Conservation (phyloP, 2,113 vertebrate genomes). For the Anguilla rostrata region DNA sequence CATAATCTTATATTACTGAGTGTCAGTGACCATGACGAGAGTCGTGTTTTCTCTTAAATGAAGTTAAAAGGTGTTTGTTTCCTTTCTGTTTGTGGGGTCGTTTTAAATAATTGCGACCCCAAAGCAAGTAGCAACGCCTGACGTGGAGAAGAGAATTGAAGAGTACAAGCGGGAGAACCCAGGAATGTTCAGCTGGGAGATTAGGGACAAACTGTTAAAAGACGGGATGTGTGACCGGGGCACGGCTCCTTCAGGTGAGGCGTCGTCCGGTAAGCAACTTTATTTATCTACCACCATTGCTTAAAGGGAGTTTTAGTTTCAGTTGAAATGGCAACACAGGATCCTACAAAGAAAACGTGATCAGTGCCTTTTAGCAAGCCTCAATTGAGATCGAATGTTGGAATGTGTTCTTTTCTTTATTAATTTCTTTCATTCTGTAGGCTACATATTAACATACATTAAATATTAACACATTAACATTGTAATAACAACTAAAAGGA, state of each 20-base stretch:
- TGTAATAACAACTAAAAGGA: not conserved
- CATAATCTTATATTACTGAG: too few relatives aligned
- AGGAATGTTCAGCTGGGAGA: slow-evolving; percentile 99
- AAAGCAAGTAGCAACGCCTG: slow-evolving; percentile 98
- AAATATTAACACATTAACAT: too few relatives aligned
- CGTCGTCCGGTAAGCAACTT: slow-evolving; percentile 78
- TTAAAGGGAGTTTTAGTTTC: not conserved
- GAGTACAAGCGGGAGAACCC: slow-evolving; percentile 97
- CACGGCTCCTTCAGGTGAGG: slow-evolving; percentile 99
- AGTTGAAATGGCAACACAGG: not conserved
- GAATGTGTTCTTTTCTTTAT: not conserved
- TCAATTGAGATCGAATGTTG: not conserved
- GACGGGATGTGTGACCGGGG: slow-evolving; percentile 96
- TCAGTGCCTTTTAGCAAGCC: not conserved
- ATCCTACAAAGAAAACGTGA: not conserved
- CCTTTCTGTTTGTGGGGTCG: not conserved
- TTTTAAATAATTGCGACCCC: slow-evolving; percentile 47
- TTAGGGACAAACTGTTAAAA: slow-evolving; percentile 94
- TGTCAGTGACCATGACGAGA: not conserved
- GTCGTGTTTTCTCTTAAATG: not conserved
- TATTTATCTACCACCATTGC: slow-evolving; percentile 53
- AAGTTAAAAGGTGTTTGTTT: slow-evolving; percentile 24
- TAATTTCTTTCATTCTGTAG: not conserved
- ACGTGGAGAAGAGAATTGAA: slow-evolving; percentile 97
- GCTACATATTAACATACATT: too few relatives aligned